Evolutionary conservation across 2,888 invertebrate genomes (phyloP).

Genomic region (Venustoraphidia nigricollis): DNA sequence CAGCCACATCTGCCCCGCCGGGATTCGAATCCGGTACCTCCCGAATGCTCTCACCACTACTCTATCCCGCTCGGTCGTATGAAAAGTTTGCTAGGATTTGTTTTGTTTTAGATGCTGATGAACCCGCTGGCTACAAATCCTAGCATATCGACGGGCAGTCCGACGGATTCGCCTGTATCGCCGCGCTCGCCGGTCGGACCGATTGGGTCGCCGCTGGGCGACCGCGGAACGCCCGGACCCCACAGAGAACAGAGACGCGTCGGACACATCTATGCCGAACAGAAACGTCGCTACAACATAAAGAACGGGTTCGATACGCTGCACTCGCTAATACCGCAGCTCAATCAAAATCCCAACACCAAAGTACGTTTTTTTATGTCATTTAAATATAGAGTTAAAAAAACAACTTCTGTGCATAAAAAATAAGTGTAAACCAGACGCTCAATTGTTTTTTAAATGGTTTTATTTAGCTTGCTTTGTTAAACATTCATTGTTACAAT

Average conservation of each 20-base stretch:
- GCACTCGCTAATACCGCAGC: slow-evolving; percentile 80
- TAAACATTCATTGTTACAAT: no score
- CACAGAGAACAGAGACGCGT: slow-evolving; percentile 59
- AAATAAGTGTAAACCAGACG: no score
- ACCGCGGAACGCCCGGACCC: slow-evolving; percentile 28
- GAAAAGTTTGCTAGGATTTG: no score
- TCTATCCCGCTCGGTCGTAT: no score
- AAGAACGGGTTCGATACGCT: slow-evolving; percentile 93
- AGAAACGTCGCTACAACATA: slow-evolving; percentile 88
- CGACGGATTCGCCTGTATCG: slow-evolving; percentile 41
- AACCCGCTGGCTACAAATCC: slow-evolving; percentile 16
- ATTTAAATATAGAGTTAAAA: not conserved
- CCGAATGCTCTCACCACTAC: no score
- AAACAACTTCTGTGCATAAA: not conserved
- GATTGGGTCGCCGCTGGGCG: slow-evolving; percentile 26
- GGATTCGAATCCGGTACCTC: no score
- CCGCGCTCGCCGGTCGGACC: slow-evolving; percentile 28
- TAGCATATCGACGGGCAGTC: slow-evolving; percentile 10
- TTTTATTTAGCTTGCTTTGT: no score
- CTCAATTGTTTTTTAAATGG: no score
- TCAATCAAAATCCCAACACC: slow-evolving; percentile 77
- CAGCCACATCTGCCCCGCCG: no score
- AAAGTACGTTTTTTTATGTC: slow-evolving; percentile 39
- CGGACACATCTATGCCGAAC: slow-evolving; percentile 89
- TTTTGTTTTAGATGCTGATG: slow-evolving; percentile 10